phyloP scores from a whole-genome alignment of 2,113 vertebrate species.

The Cyanoramphus novaezelandiae region DNA sequence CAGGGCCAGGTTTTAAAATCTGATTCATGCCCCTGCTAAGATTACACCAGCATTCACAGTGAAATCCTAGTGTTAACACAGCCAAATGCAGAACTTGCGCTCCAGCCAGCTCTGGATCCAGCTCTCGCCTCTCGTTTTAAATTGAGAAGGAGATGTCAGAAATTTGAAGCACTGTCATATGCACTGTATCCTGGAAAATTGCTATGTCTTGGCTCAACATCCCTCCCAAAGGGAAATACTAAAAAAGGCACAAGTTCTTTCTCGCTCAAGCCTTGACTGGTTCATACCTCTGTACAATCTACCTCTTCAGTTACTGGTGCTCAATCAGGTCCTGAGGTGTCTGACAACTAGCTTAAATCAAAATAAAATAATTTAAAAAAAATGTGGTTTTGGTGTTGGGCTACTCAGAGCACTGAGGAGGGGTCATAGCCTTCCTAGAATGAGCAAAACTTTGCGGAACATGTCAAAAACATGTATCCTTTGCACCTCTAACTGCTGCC shows the following conservation, averaged over 20 bases:
- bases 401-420: background rate
- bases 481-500: background rate
- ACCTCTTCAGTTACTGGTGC: background rate
- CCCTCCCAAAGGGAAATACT: background rate
- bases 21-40: background rate
- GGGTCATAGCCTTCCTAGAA: background rate
- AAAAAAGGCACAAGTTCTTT: background rate
- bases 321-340: no score
- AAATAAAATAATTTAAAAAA: background rate
- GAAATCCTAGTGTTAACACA: background rate
- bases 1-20: background rate
- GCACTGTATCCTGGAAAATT: background rate
- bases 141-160: background rate
- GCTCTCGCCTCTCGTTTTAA: background rate
- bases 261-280: background rate
- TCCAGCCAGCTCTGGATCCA: background rate
- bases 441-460: background rate
- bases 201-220: background rate
- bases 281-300: background rate
- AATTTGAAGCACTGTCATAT: background rate
- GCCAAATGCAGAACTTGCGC: background rate
- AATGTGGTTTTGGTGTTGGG: background rate
- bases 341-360: background rate
- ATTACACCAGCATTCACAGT: background rate
- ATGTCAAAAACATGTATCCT: background rate